Evolutionary conservation across 2,113 vertebrate species (phyloP).

Genomic region (Nothoprocta pentlandii): DNA sequence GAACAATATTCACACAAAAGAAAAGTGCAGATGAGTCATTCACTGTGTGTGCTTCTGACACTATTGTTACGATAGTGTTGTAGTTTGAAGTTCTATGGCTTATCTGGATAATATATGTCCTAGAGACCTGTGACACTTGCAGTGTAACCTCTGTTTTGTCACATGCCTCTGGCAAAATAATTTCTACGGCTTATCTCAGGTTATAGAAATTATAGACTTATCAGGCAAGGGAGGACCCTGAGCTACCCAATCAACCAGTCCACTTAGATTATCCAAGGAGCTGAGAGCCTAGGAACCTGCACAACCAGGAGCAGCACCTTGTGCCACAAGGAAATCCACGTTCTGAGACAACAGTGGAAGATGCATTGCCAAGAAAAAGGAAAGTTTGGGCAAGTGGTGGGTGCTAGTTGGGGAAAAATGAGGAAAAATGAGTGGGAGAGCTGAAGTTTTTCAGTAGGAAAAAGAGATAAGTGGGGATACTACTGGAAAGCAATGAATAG

Average conservation of each 20-base stretch:
- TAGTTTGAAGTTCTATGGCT: neutral
- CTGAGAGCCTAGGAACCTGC: neutral
- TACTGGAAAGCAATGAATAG: neutral
- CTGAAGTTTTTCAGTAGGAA: neutral
- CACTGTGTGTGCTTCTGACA: neutral
- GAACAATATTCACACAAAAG: neutral
- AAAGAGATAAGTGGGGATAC: neutral
- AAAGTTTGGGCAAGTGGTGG: neutral
- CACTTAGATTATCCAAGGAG: accelerated
- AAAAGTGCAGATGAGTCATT: neutral
- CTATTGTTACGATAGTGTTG: neutral
- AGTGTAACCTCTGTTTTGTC: neutral
- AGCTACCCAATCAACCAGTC: neutral
- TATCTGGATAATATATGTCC: neutral
- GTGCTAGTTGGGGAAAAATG: neutral
- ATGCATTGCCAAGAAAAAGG: neutral
- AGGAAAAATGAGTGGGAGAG: neutral
- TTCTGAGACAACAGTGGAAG: neutral
- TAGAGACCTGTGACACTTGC: neutral
- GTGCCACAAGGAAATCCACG: neutral
- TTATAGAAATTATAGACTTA: too few relatives aligned
- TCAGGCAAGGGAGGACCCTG: neutral
- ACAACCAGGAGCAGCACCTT: too few relatives aligned
- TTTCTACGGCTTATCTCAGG: neutral
- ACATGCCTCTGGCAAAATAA: neutral